phyloP scores from a whole-genome alignment of 2,888 invertebrate genomes.

The Criorhina ranunculi region DNA sequence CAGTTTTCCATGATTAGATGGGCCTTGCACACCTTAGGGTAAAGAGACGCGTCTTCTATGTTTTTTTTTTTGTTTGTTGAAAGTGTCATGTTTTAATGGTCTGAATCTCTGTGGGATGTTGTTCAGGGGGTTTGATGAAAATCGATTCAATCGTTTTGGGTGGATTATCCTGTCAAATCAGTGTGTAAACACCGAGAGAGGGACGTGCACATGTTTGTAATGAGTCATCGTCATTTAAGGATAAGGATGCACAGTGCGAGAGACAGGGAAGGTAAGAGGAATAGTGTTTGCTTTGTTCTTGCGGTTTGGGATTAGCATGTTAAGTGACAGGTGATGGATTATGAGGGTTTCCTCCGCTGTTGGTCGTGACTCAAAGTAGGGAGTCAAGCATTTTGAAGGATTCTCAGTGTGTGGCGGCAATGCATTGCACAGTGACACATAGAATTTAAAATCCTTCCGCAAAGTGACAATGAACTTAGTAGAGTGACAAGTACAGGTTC shows the following conservation, averaged over 20 bases:
- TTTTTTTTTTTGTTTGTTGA: too few species aligned
- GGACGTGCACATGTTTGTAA: conserved; percentile 44
- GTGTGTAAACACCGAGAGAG: conserved; percentile 58
- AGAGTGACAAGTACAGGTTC: conserved; percentile 25
- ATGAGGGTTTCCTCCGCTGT: conserved; percentile 26
- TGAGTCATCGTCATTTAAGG: conserved; percentile 51
- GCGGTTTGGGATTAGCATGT: conserved; percentile 43
- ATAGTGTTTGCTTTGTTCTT: conserved; percentile 14
- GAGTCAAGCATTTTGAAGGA: conserved; percentile 17
- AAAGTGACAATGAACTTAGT: conserved; percentile 16
- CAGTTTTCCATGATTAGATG: conserved; percentile 47
- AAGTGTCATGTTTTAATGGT: conserved; percentile 34
- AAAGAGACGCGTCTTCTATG: conserved; percentile 1
- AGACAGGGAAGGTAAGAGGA: not conserved
- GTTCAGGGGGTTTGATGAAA: conserved; percentile 31
- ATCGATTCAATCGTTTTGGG: conserved; percentile 55
- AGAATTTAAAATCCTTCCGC: conserved; percentile 53
- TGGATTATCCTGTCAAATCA: conserved; percentile 72
- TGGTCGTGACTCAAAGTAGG: conserved; percentile 39
- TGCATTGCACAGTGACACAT: conserved; percentile 35
- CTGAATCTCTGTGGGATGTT: not conserved
- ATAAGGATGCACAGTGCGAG: conserved; percentile 7
- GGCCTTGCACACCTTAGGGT: conserved; percentile 53
- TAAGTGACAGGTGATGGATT: conserved; percentile 63
- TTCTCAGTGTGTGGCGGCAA: conserved; percentile 11